Conservation (phyloP, 2,888 invertebrate species). For the Andrena marginata region DNA sequence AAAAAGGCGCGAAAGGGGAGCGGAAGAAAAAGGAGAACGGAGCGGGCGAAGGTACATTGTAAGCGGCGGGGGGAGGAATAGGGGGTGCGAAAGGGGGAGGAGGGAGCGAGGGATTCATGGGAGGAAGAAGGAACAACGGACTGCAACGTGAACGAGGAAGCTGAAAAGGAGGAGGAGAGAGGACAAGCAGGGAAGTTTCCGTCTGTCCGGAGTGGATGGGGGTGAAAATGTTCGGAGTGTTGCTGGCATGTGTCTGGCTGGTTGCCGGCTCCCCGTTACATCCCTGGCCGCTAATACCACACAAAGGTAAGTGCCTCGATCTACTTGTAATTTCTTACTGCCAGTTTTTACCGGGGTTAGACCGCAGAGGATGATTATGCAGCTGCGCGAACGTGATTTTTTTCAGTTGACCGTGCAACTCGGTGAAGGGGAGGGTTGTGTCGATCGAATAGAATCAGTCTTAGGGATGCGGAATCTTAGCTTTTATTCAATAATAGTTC, state of each 20-base stretch:
- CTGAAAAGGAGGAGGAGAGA: slow-evolving; percentile 37
- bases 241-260: slow-evolving; percentile 77
- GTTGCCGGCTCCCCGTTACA: slow-evolving; percentile 78
- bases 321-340: slow-evolving; percentile 42
- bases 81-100: neutral
- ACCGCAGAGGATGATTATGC: slow-evolving; percentile 11
- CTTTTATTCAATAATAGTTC: too few species aligned
- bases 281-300: slow-evolving; percentile 74
- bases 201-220: slow-evolving; percentile 72
- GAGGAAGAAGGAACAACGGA: slow-evolving; percentile 32
- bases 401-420: neutral
- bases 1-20: neutral
- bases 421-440: too few species aligned
- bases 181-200: slow-evolving; percentile 71
- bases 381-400: neutral
- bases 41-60: slow-evolving; percentile 19
- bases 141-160: slow-evolving; percentile 44
- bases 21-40: slow-evolving; percentile 20
- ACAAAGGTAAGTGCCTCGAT: slow-evolving; percentile 71
- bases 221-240: slow-evolving; percentile 76
- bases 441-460: too few species aligned
- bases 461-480: too few species aligned
- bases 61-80: neutral
- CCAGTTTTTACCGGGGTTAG: neutral
- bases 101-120: neutral